Percentiles rank a stretch among this genome's conserved stretches.
Evolutionary conservation across 2,797 vertebrate species (phyloP).

Genomic region (Channallabes apus): DNA sequence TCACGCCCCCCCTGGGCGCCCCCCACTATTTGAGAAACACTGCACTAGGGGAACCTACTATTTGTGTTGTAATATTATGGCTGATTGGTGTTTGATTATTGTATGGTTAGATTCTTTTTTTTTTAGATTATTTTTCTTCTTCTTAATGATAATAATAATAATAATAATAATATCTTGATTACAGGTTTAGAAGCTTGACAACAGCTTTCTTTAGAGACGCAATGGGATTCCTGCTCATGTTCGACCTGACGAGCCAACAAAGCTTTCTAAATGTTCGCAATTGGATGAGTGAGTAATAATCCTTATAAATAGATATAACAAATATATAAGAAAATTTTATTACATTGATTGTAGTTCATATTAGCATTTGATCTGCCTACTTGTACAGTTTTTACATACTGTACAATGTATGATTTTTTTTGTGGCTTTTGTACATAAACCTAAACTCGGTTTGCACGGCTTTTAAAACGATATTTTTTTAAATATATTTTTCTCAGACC

Average conservation of each 20-base stretch:
- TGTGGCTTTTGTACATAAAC: too few relatives aligned
- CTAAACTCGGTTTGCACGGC: too few relatives aligned
- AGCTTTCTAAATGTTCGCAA: conserved; percentile 96
- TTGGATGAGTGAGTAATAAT: conserved; percentile 91
- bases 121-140: neutral
- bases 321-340: neutral
- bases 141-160: neutral
- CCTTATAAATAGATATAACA: neutral
- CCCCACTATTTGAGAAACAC: too few relatives aligned
- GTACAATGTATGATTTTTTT: too few relatives aligned
- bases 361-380: neutral
- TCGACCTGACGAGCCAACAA: conserved; percentile 95
- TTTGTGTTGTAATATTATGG: too few relatives aligned
- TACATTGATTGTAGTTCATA: neutral
- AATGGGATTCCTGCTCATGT: conserved; percentile 96
- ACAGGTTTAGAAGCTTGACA: conserved; percentile 85
- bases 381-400: too few relatives aligned
- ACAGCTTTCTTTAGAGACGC: conserved; percentile 95
- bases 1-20: too few relatives aligned
- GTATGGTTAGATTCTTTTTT: neutral
- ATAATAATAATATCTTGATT: neutral
- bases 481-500: too few relatives aligned
- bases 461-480: too few relatives aligned
- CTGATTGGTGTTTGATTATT: too few relatives aligned
- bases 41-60: too few relatives aligned